Conservation (phyloP, 2,113 vertebrate genomes). For the Ondatra zibethicus region DNA sequence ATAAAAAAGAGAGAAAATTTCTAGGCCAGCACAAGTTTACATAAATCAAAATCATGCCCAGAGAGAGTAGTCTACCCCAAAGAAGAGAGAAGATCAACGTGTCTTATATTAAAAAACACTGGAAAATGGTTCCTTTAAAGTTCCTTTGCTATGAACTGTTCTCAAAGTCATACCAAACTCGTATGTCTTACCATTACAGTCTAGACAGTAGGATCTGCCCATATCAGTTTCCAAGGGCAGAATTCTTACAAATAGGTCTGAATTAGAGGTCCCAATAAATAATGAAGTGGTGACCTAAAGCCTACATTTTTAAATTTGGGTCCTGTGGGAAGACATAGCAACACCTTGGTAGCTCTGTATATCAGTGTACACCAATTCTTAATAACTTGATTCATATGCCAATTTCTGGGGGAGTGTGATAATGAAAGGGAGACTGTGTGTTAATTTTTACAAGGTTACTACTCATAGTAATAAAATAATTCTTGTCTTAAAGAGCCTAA, state of each 20-base stretch:
- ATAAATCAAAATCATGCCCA: neutral
- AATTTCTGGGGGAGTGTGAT: neutral
- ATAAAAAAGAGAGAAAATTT: neutral
- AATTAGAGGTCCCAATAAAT: neutral
- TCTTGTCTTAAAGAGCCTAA: neutral
- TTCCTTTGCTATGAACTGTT: neutral
- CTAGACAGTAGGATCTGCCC: neutral
- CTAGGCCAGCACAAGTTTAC: neutral
- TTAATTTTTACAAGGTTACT: constrained; percentile 1
- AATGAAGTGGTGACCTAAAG: neutral
- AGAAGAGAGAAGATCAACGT: neutral
- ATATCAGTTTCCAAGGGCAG: neutral
- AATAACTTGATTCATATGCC: neutral
- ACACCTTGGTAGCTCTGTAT: neutral
- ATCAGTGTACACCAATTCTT: neutral
- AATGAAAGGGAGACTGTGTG: neutral
- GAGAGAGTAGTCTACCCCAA: neutral
- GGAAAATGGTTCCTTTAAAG: neutral
- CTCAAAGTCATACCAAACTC: neutral
- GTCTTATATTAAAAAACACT: neutral
- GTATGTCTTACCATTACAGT: neutral
- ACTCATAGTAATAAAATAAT: neutral
- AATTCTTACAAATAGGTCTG: neutral
- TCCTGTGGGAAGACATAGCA: neutral
- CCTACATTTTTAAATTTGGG: neutral